Conservation (phyloP, 2,888 invertebrate species). For the Molorchus minor region DNA sequence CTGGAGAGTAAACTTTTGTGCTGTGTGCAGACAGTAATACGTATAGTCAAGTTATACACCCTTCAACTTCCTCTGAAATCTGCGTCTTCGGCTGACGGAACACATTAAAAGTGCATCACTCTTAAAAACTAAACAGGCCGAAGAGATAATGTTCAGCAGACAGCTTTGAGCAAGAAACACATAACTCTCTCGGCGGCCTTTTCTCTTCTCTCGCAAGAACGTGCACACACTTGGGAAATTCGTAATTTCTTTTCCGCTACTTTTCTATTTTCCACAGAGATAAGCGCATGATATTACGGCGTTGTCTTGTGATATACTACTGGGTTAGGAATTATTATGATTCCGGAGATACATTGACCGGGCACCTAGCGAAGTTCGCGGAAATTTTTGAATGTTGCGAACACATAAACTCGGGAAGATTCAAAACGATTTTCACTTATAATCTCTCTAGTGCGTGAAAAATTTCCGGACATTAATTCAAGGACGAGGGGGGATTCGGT, state of each 20-base stretch:
- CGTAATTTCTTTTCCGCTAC: conserved; percentile 52
- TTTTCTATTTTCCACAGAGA: conserved; percentile 51
- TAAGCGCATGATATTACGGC: conserved; percentile 48
- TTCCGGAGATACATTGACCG: conserved; percentile 26
- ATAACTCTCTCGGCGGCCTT: conserved; percentile 50
- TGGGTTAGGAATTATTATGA: conserved; percentile 36
- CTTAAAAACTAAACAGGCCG: conserved; percentile 60
- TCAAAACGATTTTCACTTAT: too few species aligned
- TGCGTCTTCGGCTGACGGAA: conserved; percentile 35
- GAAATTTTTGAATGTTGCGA: conserved; percentile 35
- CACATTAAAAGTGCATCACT: conserved; percentile 60
- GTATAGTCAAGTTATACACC: conserved; percentile 9
- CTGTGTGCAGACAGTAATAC: not conserved
- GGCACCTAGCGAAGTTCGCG: conserved; percentile 16
- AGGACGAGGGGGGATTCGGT: too few species aligned
- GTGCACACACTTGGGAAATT: conserved; percentile 56
- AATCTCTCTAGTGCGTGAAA: too few species aligned
- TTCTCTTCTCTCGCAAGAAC: conserved; percentile 47
- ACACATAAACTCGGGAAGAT: too few species aligned
- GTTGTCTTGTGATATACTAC: conserved; percentile 45
- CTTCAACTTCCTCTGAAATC: conserved; percentile 1
- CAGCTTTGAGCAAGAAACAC: conserved; percentile 54
- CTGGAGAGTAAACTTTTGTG: conserved; percentile 1
- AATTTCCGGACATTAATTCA: too few species aligned
- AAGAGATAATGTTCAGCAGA: conserved; percentile 57